phyloP scores from a whole-genome alignment of 1,140 invertebrate species.

The Tetramorium alpestre region DNA sequence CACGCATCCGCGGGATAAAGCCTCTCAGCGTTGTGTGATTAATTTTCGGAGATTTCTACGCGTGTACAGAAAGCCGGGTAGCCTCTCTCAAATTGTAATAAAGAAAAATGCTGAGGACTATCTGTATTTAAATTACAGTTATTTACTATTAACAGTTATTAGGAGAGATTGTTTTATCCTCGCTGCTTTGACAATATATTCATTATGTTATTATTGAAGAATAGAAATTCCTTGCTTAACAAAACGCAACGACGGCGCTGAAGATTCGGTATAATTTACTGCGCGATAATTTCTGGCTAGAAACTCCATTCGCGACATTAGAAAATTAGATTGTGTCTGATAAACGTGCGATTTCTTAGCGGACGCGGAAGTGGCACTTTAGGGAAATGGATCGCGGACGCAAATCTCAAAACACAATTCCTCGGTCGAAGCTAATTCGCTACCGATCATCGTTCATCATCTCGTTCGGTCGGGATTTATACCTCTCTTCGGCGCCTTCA shows the following conservation, averaged over 20 bases:
- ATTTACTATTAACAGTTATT: no score
- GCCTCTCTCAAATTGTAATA: no score
- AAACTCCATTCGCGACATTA: constrained; percentile 20
- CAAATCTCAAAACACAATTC: not conserved
- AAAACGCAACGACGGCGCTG: not conserved
- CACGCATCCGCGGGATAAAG: not conserved
- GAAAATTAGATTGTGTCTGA: constrained; percentile 32
- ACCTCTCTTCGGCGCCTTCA: constrained; percentile 9
- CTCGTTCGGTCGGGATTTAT: not conserved
- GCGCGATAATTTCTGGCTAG: constrained; percentile 27
- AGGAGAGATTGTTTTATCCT: not conserved
- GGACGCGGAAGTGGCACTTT: not conserved
- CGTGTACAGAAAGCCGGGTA: not conserved
- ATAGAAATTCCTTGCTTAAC: constrained; percentile 1
- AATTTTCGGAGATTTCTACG: not conserved
- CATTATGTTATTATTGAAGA: not conserved
- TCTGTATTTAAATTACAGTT: no score
- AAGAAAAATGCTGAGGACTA: no score
- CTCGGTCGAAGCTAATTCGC: not conserved
- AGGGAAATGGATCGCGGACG: constrained; percentile 5
- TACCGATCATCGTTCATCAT: constrained; percentile 53
- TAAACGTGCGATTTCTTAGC: not conserved
- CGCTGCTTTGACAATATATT: not conserved
- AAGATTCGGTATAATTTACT: not conserved
- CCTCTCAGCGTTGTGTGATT: not conserved